Evolutionary conservation across 2,888 invertebrate species (phyloP), one percentile per base, ranked within the genome.

Genomic region (Odontocolon sp.): DNA sequence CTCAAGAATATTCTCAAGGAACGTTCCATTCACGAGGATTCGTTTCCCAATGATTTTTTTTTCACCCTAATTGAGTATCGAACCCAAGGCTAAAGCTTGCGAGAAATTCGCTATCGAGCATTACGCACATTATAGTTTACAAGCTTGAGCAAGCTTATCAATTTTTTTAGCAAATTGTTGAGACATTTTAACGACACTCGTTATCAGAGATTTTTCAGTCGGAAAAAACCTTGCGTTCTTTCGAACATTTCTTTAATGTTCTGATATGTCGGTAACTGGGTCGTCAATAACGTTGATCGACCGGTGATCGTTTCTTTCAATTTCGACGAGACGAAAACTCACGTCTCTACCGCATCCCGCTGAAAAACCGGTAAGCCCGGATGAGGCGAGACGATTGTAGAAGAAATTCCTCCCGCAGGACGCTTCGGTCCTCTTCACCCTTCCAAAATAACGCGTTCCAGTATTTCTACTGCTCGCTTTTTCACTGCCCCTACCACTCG

Each of bases 1-100:
- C 54, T 36, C 67, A 26, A 47, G 63, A 63, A 56, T 40, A 56
- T 47, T 52, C 45, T 14, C 59, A 16, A 28, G 50, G 21, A 47
- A 23, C 38, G 38, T 33, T 31, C 40, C 9, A 18, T 28, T 31
- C 18, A 8, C 8, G 8, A 8, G 54, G 54, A 54, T 54, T 54
- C 54, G 4, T 54, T 9, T 54, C 3, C 6, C 54, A 2, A 18
- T 3, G 4, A n/a, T n/a, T 66, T 18, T 52, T 31, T 26, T 14
- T 6, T 5, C 23, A 21, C 47, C 31, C 56, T 18, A n/a, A 18
- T 54, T 33, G 18, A 26, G 9, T 33, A 31, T 54, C n/a, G 54
- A 54, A 5, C n/a, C 8, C 11, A n/a, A n/a, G n/a, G n/a, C n/a
- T n/a, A n/a, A n/a, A n/a, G n/a, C n/a, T n/a, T n/a, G n/a, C n/a